Percentiles rank a stretch among this genome's conserved stretches.
Evolutionary conservation across 2,113 vertebrate genomes (phyloP).

Genomic region (Carettochelys insculpta): DNA sequence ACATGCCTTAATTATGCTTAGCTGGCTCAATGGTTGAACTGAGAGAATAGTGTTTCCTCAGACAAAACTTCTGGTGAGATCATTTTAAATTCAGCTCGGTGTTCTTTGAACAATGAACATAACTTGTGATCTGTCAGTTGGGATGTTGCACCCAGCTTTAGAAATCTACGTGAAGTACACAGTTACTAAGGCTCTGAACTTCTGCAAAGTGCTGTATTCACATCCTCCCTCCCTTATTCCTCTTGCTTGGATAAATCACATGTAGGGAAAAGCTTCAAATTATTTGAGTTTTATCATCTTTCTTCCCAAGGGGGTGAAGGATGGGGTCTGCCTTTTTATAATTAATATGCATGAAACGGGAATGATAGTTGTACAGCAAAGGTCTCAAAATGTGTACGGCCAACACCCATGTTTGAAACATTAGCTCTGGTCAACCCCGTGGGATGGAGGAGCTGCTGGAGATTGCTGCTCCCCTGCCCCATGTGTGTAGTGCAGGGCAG

Average conservation of each 20-base stretch:
- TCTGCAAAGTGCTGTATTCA: background rate
- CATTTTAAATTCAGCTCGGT: slow-evolving; percentile 11
- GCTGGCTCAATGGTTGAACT: slow-evolving; percentile 65
- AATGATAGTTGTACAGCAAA: background rate
- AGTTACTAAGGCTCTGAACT: background rate
- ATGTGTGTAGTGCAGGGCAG: no score
- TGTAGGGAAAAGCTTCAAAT: background rate
- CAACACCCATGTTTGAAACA: background rate
- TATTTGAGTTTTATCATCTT: background rate
- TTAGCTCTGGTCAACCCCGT: no score
- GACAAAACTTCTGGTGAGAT: slow-evolving; percentile 47
- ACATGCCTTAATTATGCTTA: slow-evolving; percentile 68
- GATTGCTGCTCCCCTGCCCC: no score
- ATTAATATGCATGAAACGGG: background rate
- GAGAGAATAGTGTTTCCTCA: slow-evolving; percentile 48
- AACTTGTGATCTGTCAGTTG: background rate
- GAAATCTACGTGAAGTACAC: fast-evolving
- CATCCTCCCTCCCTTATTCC: background rate
- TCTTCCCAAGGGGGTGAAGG: fast-evolving
- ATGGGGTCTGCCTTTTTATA: background rate
- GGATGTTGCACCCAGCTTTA: background rate
- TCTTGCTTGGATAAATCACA: background rate
- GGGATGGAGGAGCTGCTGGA: no score
- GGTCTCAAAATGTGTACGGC: fast-evolving
- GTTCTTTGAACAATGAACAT: background rate